Conservation (phyloP, 2,797 vertebrate species). For the Lepus oiostolus region DNA sequence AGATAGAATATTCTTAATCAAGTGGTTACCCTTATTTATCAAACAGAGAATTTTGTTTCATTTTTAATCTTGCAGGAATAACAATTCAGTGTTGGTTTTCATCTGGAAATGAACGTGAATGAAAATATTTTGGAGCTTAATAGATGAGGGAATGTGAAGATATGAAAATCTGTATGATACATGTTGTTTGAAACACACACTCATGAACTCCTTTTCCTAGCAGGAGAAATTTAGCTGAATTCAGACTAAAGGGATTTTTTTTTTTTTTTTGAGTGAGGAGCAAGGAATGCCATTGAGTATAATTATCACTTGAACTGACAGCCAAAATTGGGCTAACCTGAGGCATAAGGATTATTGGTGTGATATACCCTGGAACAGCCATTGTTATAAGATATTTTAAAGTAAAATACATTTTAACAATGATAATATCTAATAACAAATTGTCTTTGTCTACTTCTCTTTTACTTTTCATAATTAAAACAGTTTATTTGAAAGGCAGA, state of each 20-base stretch:
- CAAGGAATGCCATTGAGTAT: background rate
- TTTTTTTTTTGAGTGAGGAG: background rate
- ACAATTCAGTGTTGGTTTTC: background rate
- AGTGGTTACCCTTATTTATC: background rate
- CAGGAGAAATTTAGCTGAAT: background rate
- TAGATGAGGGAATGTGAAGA: background rate
- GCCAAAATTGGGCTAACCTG: background rate
- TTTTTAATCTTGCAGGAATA: background rate
- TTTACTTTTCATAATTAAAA: background rate
- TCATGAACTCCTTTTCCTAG: slow-evolving; percentile 29
- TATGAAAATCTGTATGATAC: background rate
- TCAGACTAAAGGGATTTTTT: background rate
- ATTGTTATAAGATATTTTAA: background rate
- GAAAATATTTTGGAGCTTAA: background rate
- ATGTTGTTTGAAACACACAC: slow-evolving; percentile 6
- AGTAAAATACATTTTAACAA: background rate
- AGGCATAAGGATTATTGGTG: background rate
- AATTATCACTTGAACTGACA: background rate
- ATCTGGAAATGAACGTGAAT: background rate
- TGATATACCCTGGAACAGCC: background rate
- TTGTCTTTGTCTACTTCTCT: background rate
- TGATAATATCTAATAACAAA: background rate
- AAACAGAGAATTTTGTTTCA: background rate
- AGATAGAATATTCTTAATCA: background rate
- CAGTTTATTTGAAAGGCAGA: too few relatives aligned